Evolutionary conservation across 2,113 vertebrate species (phyloP), one percentile per base, ranked within the genome.

Genomic region (Casuarius casuarius): DNA sequence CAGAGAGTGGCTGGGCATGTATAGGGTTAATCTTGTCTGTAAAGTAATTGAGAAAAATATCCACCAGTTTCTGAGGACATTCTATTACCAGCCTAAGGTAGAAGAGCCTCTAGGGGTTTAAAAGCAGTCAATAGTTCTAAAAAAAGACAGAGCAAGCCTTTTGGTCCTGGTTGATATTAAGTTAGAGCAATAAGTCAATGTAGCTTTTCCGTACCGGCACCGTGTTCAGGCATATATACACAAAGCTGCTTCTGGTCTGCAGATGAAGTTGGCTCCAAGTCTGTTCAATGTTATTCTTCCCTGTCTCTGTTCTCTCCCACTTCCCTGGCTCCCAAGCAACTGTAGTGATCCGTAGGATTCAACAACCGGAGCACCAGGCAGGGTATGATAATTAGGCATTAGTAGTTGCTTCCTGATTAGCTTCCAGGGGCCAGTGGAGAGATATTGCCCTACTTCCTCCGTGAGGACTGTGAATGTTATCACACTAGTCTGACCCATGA

Each of bases 81-180:
- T 61, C 40, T 83, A 87, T 97, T 86, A 80, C 44, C 80, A 59
- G 67, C 20, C 65, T 65, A 75, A 89, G 70, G 65, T 49, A 59
- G 86, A 77, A 92, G 59, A 75, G 71, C 71, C 87, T 96, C 71
- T n/a, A 89, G 61, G 71, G 71, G 65, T 92, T 91, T 86, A 81
- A 92, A 77, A 95, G 10, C 26, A 77, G 89, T 96, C 96, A 77
- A 46, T 89, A 95, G 67, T 44, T 79, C 87, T 97, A 91, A 91
- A 70, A 90, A 70, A 88, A 90, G 42, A 38, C 9, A 44, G 58
- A 75, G 18, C 49, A 49, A 89, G 84, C 20, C 56, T 91, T 48
- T 68, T 90, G 76, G 62, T 92, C 91, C 84, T 38, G 52, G 9
- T 12, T 83, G 74, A 31, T 91, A 68, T 10, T 84, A 93, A 74